phyloP scores from a whole-genome alignment of 2,888 invertebrate genomes.

The Cephus sareptanus region DNA sequence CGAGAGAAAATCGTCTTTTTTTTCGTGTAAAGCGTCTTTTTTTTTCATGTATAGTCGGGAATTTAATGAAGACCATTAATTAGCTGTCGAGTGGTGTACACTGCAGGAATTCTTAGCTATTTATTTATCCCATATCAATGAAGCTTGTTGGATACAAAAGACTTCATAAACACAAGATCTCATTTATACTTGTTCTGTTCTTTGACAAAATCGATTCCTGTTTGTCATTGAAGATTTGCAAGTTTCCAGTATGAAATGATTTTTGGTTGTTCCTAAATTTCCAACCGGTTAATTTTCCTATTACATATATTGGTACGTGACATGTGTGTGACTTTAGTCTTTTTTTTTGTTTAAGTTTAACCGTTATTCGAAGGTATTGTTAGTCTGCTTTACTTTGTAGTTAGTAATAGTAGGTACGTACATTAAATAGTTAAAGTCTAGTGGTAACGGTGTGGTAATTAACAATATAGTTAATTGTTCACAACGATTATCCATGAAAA shows the following conservation, averaged over 20 bases:
- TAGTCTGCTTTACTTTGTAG: neutral
- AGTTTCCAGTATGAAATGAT: neutral
- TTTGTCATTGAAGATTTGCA: neutral
- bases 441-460: constrained; percentile 1
- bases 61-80: neutral
- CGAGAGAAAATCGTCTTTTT: neutral
- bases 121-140: neutral
- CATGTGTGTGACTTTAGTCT: neutral
- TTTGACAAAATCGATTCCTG: neutral
- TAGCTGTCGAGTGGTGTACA: neutral
- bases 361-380: neutral
- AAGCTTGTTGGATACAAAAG: neutral
- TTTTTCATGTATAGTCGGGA: no score
- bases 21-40: no score
- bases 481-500: neutral
- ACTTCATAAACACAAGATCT: neutral
- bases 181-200: neutral
- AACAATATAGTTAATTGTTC: neutral
- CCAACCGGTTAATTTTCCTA: neutral
- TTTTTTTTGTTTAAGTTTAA: neutral
- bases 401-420: constrained; percentile 9
- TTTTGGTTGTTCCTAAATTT: neutral
- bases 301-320: neutral
- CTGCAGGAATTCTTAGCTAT: neutral
- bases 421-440: constrained; percentile 25